Conservation (phyloP, 2,113 vertebrate species). For the Ciconia boyciana region DNA sequence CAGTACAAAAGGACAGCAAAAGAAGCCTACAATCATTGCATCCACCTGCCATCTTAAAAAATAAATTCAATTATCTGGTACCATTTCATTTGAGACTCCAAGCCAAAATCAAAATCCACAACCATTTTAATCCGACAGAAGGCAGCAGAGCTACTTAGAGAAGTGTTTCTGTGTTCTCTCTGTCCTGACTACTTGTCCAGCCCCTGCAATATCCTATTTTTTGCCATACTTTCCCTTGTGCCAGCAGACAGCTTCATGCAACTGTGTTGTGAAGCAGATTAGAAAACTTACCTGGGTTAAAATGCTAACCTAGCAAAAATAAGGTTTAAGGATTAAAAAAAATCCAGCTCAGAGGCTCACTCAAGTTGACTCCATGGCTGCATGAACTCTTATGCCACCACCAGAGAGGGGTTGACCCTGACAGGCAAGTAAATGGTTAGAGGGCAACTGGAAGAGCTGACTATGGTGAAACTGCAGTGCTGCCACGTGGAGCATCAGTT, state of each 20-base stretch:
- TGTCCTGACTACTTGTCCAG: background rate
- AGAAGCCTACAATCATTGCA: background rate
- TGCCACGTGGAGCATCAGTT: background rate
- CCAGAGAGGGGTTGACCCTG: background rate
- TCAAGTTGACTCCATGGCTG: background rate
- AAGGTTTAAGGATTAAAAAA: background rate
- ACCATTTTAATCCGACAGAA: background rate
- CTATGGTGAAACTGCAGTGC: background rate
- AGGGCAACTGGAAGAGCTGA: background rate
- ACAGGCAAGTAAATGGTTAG: background rate
- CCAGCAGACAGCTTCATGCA: background rate
- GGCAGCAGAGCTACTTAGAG: background rate
- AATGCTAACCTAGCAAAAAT: background rate
- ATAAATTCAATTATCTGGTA: background rate
- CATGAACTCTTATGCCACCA: background rate
- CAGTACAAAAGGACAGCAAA: background rate
- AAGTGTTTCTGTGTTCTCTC: background rate
- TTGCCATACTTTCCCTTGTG: background rate
- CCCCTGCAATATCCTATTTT: background rate
- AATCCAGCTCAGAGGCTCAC: background rate
- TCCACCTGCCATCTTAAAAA: background rate
- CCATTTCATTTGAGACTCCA: background rate
- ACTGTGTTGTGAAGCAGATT: background rate
- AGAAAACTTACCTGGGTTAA: background rate
- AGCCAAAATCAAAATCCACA: background rate